These are phyloP conservation scores for Sminthurinus aureus DNA, from an alignment of 2,888 invertebrate genomes.

Conservation along the genomic window DNA sequence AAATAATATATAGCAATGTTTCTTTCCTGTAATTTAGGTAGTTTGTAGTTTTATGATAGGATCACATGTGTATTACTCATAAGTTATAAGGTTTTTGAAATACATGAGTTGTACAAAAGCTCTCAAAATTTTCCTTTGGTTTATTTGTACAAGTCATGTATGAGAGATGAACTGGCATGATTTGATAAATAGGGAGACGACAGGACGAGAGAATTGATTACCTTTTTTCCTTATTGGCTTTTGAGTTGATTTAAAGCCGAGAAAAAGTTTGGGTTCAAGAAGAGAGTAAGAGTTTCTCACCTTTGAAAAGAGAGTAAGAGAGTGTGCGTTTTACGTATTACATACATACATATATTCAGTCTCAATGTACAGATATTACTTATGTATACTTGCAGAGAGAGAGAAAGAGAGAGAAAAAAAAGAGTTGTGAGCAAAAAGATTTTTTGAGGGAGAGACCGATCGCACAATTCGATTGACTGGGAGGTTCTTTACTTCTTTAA, in stretches of 20 bases:
- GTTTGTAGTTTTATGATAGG: too few species aligned
- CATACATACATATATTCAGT: too few species aligned
- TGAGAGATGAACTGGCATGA: conserved; percentile 13
- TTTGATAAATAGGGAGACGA: conserved; percentile 37
- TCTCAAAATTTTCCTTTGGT: too few species aligned
- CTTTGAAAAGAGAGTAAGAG: neutral
- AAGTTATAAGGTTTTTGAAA: too few species aligned
- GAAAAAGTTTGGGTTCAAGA: conserved; percentile 26
- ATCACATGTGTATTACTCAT: too few species aligned
- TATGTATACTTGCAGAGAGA: neutral
- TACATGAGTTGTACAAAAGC: too few species aligned
- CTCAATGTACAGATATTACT: too few species aligned
- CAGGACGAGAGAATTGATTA: conserved; percentile 35
- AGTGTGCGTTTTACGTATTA: too few species aligned
- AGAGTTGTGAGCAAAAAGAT: conserved; percentile 12
- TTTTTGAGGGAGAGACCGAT: conserved; percentile 22
- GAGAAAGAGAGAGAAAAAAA: conserved; percentile 29
- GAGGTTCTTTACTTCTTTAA: conserved; percentile 42
- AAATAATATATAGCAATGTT: too few species aligned
- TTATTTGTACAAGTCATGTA: too few species aligned
- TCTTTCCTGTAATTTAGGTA: too few species aligned
- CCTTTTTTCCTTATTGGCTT: conserved; percentile 41
- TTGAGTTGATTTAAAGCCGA: conserved; percentile 36
- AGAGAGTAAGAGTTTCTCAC: conserved; percentile 11
- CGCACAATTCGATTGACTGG: conserved; percentile 40